phyloP scores from a whole-genome alignment of 2,888 invertebrate genomes.

The Tinea pellionella region DNA sequence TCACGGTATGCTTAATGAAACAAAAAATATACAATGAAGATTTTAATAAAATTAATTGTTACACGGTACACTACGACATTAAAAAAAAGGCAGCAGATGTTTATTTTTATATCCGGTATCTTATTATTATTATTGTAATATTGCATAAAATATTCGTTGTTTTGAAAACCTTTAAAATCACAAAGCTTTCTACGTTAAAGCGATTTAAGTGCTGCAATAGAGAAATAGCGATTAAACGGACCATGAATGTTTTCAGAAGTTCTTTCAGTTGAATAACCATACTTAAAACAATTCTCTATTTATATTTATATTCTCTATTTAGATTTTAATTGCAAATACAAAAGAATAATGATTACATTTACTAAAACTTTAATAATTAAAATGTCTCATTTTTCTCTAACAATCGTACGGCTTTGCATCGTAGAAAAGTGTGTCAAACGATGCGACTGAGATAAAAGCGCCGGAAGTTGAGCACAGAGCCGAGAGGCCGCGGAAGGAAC shows the following conservation, averaged over 20 bases:
- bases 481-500: slow-evolving; percentile 14
- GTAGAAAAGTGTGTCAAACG: slow-evolving; percentile 23
- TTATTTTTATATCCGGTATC: too few relatives aligned
- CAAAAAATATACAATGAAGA: too few relatives aligned
- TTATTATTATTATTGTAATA: too few relatives aligned
- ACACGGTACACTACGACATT: too few relatives aligned
- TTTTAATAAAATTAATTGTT: too few relatives aligned
- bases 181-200: background rate
- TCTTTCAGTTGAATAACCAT: background rate
- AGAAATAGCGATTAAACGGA: background rate
- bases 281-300: background rate
- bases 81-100: too few relatives aligned
- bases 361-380: too few relatives aligned
- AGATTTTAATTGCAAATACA: too few relatives aligned
- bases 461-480: slow-evolving; percentile 25
- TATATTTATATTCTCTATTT: too few relatives aligned
- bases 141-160: background rate
- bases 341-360: too few relatives aligned
- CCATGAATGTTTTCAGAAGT: background rate
- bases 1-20: too few relatives aligned
- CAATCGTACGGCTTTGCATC: background rate
- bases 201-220: background rate
- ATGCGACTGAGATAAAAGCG: slow-evolving; percentile 30
- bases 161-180: background rate
- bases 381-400: background rate